These are phyloP conservation scores for Cephus nigrinus DNA, from an alignment of 2,888 invertebrate genomes.

Conservation along the genomic window DNA sequence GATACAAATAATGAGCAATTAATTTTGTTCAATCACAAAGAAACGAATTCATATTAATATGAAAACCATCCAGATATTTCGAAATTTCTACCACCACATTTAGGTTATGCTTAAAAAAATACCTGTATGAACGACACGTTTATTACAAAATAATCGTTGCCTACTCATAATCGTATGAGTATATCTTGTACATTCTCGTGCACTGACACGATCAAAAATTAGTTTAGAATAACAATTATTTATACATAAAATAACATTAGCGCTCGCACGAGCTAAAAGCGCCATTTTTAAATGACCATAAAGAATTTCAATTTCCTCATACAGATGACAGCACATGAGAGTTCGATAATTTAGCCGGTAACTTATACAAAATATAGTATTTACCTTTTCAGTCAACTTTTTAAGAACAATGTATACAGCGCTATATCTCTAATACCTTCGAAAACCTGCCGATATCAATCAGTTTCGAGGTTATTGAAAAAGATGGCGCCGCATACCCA, in stretches of 20 bases:
- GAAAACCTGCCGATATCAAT: background rate
- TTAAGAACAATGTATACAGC: background rate
- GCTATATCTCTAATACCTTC: background rate
- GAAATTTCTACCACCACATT: constrained; percentile 10
- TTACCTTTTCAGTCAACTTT: background rate
- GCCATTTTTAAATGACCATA: constrained; percentile 41
- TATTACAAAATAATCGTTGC: background rate
- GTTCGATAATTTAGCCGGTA: background rate
- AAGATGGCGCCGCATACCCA: background rate
- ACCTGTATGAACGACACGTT: constrained; percentile 21
- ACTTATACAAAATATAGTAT: background rate
- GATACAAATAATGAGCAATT: background rate
- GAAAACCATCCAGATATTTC: background rate
- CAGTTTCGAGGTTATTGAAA: background rate
- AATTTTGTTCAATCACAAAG: background rate
- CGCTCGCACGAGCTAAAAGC: constrained; percentile 37
- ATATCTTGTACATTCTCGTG: background rate
- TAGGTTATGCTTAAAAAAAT: constrained; percentile 29
- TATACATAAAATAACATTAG: constrained; percentile 35
- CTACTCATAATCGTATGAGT: background rate
- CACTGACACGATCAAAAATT: constrained; percentile 18
- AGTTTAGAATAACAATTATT: constrained; percentile 43
- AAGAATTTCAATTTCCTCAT: background rate
- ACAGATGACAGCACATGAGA: background rate
- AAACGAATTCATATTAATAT: background rate